Base-by-base conservation (phyloP, 2,888 invertebrate species). In the Sinodicranocentrus sp. region DNA sequence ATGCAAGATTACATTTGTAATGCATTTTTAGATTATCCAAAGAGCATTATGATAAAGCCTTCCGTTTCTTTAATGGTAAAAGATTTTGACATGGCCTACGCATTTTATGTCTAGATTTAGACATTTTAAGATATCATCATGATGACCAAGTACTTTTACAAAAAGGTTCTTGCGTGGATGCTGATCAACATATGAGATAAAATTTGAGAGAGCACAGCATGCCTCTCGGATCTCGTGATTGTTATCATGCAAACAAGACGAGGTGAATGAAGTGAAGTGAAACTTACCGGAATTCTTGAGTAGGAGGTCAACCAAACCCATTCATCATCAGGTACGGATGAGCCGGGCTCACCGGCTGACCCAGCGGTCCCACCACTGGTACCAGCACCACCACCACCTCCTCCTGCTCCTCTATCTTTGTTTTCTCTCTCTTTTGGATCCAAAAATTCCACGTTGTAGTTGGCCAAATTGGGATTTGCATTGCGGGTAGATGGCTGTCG, bases 221-320 rank as follows among this genome's bases (percentile, higher is more conserved):
- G 65, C 43, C 19, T 21, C n/a, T 19, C 57, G 21, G 17, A 39
- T 65, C 13, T 39, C 65, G 33, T 33, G 33, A 65, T 23, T 43
- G 15, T 6, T 57, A 57, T 25, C 25, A 10, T 2, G 21, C 28
- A 70, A 70, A 70, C 48, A 44, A 70, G 70, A 59, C n/a, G 15
- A n/a, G 5, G 3, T 33, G 33, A 33, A 33, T 28, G 26, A 52
- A 23, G 68, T n/a, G 48, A 52, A 17, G 25, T 54, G 71, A 21
- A n/a, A 91, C 93, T 92, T 91, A 96, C 96, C 89, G 96, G 95
- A 88, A 97, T 95, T 88, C 96, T 93, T 43, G 96, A 96, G 89
- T 96, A 95, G 86, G 95, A 95, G 76, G 96, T 96, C 87, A 97
- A 91, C 95, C 96, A 96, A 87, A 96, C 86, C 84, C 84, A 86